These are phyloP conservation scores for Dendrocincla fuliginosa DNA, from an alignment of 2,797 vertebrate genomes.

Conservation along the genomic window DNA sequence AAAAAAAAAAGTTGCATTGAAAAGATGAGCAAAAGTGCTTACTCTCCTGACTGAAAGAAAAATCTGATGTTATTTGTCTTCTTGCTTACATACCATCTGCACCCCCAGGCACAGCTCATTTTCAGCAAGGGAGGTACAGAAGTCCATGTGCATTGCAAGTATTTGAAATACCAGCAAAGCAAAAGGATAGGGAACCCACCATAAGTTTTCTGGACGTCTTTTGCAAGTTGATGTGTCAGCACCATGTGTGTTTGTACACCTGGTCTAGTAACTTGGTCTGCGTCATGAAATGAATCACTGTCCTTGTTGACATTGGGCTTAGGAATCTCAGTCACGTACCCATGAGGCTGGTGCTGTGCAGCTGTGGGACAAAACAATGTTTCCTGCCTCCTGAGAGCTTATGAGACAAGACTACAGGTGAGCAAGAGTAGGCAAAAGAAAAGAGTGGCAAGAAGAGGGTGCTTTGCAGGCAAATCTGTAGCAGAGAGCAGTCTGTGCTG, in stretches of 20 bases:
- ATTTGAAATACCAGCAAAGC: not conserved
- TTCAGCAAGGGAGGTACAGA: not conserved
- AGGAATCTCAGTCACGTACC: not conserved
- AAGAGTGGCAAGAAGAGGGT: not conserved
- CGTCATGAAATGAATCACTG: not conserved
- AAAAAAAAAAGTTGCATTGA: conserved; percentile 36
- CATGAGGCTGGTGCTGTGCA: not conserved
- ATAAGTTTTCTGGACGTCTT: not conserved
- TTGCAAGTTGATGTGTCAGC: not conserved
- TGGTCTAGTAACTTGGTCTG: not conserved
- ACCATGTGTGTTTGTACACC: not conserved
- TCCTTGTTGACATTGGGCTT: accelerated
- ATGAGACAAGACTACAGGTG: not conserved
- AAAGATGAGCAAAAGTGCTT: conserved; percentile 41
- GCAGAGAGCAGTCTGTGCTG: not conserved
- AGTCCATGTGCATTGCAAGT: accelerated
- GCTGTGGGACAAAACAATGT: not conserved
- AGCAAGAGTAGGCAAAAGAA: not conserved
- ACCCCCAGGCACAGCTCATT: not conserved
- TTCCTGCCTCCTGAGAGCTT: not conserved
- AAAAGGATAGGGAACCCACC: not conserved
- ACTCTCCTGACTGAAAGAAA: not conserved
- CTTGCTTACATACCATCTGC: conserved; percentile 46
- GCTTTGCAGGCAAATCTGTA: not conserved
- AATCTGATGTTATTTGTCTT: conserved; percentile 1